Base-by-base conservation (phyloP, 2,797 vertebrate species). In the Acanthurus leucopareius region DNA sequence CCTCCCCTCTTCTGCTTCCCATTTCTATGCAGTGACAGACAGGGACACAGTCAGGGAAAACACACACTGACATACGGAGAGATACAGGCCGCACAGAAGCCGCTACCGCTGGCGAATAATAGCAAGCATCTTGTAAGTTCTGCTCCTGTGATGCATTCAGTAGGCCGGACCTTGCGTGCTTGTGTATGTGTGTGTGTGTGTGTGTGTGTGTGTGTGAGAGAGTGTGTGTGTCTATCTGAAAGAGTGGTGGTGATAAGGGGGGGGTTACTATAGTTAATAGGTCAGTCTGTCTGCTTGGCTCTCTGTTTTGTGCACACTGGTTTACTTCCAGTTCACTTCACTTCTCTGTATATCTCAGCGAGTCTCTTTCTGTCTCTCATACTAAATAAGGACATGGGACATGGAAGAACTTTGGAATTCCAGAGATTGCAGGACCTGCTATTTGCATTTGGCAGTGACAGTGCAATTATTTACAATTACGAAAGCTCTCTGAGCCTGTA, bases 301-400 rank as follows among this genome's bases (percentile, higher is more conserved):
- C 86, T 82, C 82, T 74, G 86, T 85, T 91, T 89, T 89, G 86
- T 83, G 85, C 84, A 84, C 77, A 82, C 83, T 86, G 67, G 70
- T 86, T 93, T 94, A 91, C 88, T 91, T 92, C 90, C 82, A 94
- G 89, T 88, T 92, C 88, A 92, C 84, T 91, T 92, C 91, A 83
- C 83, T 73, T 56, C 69, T 75, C 76, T 79, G 82, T 69, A 61
- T 53, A 66, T 73, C 67, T 79, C 73, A 4, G 42, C 54, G 74
- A 45, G 56, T 75, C 62, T 68, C 74, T 44, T 48, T 61, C 74
- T 64, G 72, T 77, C 56, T 79, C 77, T 81, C 80, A 72, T 78
- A 77, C 87, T 91, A 90, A 89, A 91, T 87, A 88, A 88, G 80
- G 86, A 86, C 82, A 84, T 58, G 57, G 73, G 57, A 87, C 73